These are phyloP conservation scores for Petaurus breviceps DNA, from an alignment of 2,113 vertebrate genomes.

Conservation along the genomic window DNA sequence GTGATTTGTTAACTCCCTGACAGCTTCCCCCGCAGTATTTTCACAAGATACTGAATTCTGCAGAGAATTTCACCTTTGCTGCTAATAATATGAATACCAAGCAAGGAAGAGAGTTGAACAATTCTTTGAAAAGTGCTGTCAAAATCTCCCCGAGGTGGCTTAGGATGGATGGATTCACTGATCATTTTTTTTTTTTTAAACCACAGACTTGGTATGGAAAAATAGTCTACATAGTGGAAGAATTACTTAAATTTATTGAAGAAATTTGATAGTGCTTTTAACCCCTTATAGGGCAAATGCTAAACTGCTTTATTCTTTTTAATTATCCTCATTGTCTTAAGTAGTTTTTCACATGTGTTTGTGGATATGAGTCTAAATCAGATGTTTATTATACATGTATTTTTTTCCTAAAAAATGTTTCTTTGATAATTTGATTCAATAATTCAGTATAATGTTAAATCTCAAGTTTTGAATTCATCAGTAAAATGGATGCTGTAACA, in stretches of 20 bases:
- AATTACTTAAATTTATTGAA: background rate
- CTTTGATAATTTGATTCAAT: constrained; percentile 32
- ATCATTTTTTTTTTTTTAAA: background rate
- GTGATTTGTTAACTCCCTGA: background rate
- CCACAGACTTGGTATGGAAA: background rate
- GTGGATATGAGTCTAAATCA: background rate
- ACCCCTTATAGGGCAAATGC: background rate
- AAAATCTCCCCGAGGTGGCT: constrained; percentile 8
- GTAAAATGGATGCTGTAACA: constrained; percentile 57
- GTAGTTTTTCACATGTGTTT: constrained; percentile 17
- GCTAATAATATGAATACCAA: background rate
- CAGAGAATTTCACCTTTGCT: constrained; percentile 48
- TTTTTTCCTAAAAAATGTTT: background rate
- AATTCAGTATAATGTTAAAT: constrained; percentile 49
- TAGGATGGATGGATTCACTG: background rate
- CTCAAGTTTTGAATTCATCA: constrained; percentile 22
- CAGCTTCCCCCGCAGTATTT: background rate
- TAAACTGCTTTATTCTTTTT: constrained; percentile 44
- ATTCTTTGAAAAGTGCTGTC: constrained; percentile 16
- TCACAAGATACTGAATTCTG: constrained; percentile 31
- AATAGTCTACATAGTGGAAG: background rate
- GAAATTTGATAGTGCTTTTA: background rate
- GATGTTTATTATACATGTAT: constrained; percentile 17
- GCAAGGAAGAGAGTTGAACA: constrained; percentile 12
- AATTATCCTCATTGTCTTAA: constrained; percentile 36